Conservation (phyloP, 2,888 invertebrate genomes). For the Lamellibrachia satsuma region DNA sequence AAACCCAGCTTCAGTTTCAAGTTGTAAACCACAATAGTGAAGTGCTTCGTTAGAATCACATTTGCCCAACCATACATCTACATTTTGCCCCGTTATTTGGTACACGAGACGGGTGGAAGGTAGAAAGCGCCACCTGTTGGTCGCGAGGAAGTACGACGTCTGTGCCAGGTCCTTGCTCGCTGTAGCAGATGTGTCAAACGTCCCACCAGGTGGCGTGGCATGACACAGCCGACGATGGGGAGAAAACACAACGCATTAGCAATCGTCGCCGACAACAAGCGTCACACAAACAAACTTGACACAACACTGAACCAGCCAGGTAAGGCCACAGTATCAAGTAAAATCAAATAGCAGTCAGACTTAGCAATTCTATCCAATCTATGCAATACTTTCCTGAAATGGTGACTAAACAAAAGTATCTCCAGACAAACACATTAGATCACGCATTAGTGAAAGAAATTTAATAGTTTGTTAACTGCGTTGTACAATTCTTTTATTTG, state of each 20-base stretch:
- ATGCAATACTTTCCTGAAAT: background rate
- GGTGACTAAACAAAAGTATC: background rate
- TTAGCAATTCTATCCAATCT: background rate
- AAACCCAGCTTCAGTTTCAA: background rate
- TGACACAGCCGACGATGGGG: slow-evolving; percentile 24
- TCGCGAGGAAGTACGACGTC: slow-evolving; percentile 98
- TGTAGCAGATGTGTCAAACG: slow-evolving; percentile 61
- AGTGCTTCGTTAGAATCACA: background rate
- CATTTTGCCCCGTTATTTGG: background rate
- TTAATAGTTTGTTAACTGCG: background rate
- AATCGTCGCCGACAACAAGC: slow-evolving; percentile 19
- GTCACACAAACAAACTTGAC: background rate
- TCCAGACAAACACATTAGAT: background rate
- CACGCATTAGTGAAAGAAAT: background rate
- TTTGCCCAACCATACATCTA: background rate
- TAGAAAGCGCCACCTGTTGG: slow-evolving; percentile 78
- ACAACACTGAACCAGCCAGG: background rate
- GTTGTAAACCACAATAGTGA: background rate
- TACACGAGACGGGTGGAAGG: background rate
- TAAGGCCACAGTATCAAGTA: background rate
- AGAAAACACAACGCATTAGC: slow-evolving; percentile 31
- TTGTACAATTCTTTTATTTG: background rate
- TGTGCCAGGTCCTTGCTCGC: slow-evolving; percentile 96
- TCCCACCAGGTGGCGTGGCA: slow-evolving; percentile 5
- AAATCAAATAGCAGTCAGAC: background rate